These are phyloP conservation scores for Drosophila mulleri DNA, from an alignment of 2,888 invertebrate species.

Conservation along the genomic window DNA sequence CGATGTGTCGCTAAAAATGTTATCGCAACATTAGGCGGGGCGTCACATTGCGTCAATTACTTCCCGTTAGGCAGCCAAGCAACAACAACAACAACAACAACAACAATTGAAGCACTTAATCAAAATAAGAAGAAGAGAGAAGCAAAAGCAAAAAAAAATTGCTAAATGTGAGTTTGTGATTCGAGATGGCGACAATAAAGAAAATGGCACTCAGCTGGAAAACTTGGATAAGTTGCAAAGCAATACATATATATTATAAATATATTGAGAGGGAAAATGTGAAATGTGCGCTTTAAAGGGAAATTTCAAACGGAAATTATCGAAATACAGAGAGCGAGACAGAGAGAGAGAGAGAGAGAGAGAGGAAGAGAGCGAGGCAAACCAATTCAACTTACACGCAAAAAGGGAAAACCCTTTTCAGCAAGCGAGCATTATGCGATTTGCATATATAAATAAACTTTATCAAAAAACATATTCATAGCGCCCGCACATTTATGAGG, in stretches of 20 bases:
- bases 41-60: slow-evolving; percentile 53
- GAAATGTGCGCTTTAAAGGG: slow-evolving; percentile 46
- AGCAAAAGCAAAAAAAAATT: slow-evolving; percentile 31
- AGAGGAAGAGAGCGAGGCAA: slow-evolving; percentile 22
- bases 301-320: slow-evolving; percentile 67
- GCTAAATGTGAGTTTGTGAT: slow-evolving; percentile 44
- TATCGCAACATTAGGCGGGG: slow-evolving; percentile 39
- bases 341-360: not conserved
- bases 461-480: slow-evolving; percentile 75
- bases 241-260: slow-evolving; percentile 24
- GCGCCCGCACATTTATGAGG: slow-evolving; percentile 45
- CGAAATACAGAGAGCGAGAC: slow-evolving; percentile 10
- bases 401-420: slow-evolving; percentile 45
- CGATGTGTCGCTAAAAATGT: slow-evolving; percentile 30
- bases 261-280: slow-evolving; percentile 8
- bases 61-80: slow-evolving; percentile 33
- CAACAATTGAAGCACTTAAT: slow-evolving; percentile 54
- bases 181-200: slow-evolving; percentile 47
- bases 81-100: slow-evolving; percentile 8
- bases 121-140: slow-evolving; percentile 40
- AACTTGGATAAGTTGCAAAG: slow-evolving; percentile 63
- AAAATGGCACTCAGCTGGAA: slow-evolving; percentile 67
- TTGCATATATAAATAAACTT: slow-evolving; percentile 76
- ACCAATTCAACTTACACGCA: slow-evolving; percentile 49
- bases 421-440: slow-evolving; percentile 53